phyloP scores from a whole-genome alignment of 2,113 vertebrate genomes.

The Hippocampus guttulatus region DNA sequence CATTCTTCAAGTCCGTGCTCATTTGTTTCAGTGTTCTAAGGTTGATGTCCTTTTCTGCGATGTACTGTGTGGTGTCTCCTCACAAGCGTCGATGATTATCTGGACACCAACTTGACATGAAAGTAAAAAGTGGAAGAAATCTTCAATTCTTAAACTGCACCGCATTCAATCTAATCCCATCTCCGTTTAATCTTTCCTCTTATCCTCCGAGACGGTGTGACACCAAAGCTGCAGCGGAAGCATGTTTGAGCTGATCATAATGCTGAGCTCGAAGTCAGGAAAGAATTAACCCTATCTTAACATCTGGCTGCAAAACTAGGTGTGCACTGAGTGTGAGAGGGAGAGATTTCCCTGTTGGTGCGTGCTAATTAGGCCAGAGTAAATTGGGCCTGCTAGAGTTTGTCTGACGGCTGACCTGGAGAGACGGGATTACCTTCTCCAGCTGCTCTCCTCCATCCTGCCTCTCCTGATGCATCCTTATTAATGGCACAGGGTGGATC shows the following conservation, averaged over 20 bases:
- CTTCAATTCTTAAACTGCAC: slow-evolving; percentile 4
- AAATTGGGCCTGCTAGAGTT: slow-evolving; percentile 65
- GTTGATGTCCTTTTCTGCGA: neutral
- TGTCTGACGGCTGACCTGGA: slow-evolving; percentile 69
- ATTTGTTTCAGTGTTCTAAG: neutral
- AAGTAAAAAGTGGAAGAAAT: neutral
- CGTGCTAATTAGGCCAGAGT: slow-evolving; percentile 65
- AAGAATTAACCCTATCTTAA: slow-evolving; percentile 61
- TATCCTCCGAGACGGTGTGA: slow-evolving; percentile 33
- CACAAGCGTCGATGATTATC: slow-evolving; percentile 1
- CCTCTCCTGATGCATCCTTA: slow-evolving; percentile 43
- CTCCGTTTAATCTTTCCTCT: slow-evolving; percentile 28
- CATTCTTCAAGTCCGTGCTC: neutral
- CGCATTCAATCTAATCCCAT: slow-evolving; percentile 24
- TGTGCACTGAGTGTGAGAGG: slow-evolving; percentile 20
- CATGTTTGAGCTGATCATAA: slow-evolving; percentile 60
- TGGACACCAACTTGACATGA: neutral
- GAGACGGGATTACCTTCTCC: slow-evolving; percentile 69
- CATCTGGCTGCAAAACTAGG: slow-evolving; percentile 28
- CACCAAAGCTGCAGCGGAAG: slow-evolving; percentile 32
- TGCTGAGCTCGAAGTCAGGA: slow-evolving; percentile 42
- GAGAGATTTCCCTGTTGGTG: slow-evolving; percentile 59
- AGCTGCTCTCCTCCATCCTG: slow-evolving; percentile 63
- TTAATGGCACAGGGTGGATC: slow-evolving; percentile 37
- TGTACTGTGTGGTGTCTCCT: neutral